These are phyloP conservation scores for Drymonia ruficornis DNA, from an alignment of 2,888 invertebrate genomes.

Conservation along the genomic window DNA sequence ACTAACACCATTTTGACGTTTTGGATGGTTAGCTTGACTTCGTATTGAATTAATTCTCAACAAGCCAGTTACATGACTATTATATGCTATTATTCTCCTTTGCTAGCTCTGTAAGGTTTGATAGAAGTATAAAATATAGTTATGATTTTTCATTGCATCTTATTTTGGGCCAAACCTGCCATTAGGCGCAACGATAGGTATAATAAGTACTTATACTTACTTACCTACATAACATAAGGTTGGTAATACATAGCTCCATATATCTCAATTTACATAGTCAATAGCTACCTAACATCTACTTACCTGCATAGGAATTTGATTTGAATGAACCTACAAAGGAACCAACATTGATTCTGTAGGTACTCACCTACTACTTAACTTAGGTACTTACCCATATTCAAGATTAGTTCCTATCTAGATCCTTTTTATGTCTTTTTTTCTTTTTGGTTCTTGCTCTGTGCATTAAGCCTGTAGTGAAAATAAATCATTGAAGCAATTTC, in stretches of 20 bases:
- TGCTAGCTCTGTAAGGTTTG: conserved; percentile 14
- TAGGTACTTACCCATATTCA: too few relatives aligned
- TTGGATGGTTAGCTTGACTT: conserved; percentile 59
- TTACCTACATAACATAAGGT: neutral
- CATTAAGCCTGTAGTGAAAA: conserved; percentile 1
- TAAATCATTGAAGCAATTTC: too few relatives aligned
- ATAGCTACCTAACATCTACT: too few relatives aligned
- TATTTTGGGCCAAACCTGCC: neutral
- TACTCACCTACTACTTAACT: too few relatives aligned
- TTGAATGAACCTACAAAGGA: too few relatives aligned
- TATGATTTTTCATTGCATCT: conserved; percentile 27
- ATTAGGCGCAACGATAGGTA: neutral
- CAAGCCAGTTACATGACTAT: conserved; percentile 62
- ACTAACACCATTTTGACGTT: conserved; percentile 83
- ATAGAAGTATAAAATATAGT: conserved; percentile 34
- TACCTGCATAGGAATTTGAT: too few relatives aligned
- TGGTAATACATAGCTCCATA: neutral
- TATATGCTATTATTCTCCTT: conserved; percentile 35
- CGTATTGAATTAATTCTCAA: conserved; percentile 49
- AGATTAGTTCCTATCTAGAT: too few relatives aligned
- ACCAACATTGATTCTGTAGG: too few relatives aligned
- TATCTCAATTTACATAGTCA: neutral
- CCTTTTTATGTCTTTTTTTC: too few relatives aligned
- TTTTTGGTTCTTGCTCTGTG: too few relatives aligned
- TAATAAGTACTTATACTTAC: neutral